These are phyloP conservation scores for Pyrrhopygopsis socrates DNA, from an alignment of 2,888 invertebrate species.

Conservation along the genomic window DNA sequence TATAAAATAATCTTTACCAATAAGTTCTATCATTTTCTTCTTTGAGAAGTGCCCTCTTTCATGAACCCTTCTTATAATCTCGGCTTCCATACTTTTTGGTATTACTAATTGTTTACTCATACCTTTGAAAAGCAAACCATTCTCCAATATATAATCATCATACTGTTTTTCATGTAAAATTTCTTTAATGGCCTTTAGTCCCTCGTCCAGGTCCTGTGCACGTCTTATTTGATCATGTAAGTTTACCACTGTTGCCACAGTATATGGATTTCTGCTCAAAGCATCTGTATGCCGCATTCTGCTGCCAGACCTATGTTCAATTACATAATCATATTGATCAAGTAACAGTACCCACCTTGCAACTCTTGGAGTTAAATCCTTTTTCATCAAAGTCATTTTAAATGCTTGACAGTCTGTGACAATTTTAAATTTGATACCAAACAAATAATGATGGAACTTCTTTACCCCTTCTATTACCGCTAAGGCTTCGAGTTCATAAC, in stretches of 20 bases:
- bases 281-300: conserved; percentile 59
- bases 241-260: background rate
- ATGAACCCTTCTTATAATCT: conserved; percentile 87
- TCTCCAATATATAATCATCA: conserved; percentile 78
- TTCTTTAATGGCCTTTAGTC: background rate
- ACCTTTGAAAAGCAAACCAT: conserved; percentile 80
- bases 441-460: too few species aligned
- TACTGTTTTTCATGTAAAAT: background rate
- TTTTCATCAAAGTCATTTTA: too few species aligned
- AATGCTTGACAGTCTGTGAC: background rate
- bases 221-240: conserved; percentile 15
- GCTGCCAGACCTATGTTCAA: conserved; percentile 52
- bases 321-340: too few species aligned
- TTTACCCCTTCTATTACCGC: too few species aligned
- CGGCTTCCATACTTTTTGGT: conserved; percentile 87
- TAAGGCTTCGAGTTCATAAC: background rate
- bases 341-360: too few species aligned
- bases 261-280: background rate
- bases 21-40: conserved; percentile 84
- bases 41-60: conserved; percentile 87
- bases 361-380: too few species aligned
- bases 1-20: conserved; percentile 86
- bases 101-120: conserved; percentile 80
- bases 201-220: conserved; percentile 53
- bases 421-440: background rate